A percentile compares a stretch with the other conserved stretches of the same genome.
Conservation (phyloP, 2,113 vertebrate species). For the Echinops telfairi region DNA sequence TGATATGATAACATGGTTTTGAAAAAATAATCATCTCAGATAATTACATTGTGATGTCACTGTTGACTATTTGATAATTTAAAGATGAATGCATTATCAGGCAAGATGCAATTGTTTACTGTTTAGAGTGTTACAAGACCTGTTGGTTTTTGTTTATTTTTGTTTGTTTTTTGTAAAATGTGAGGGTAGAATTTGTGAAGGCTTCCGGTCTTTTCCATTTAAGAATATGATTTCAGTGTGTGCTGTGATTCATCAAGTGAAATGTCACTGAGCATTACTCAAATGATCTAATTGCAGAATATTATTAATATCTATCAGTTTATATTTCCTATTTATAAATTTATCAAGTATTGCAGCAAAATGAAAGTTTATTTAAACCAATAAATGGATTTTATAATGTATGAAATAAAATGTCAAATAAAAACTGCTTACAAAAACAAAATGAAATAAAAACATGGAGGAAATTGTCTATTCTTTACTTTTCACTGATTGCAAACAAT, state of each 20-base stretch:
- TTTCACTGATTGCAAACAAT: not conserved
- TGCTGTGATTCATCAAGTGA: not conserved
- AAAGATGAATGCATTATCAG: not conserved
- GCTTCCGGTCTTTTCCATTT: not conserved
- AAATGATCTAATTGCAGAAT: not conserved
- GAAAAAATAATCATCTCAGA: not conserved
- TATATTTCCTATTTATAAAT: not conserved
- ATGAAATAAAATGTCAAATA: conserved; percentile 6
- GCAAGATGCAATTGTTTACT: not conserved
- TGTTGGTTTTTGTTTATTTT: not conserved
- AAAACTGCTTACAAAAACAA: not conserved
- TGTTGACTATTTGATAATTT: not conserved
- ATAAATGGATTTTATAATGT: too few relatives aligned
- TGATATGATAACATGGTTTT: not conserved
- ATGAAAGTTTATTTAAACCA: not conserved
- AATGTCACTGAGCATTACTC: not conserved
- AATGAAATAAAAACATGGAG: not conserved
- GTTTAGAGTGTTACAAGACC: not conserved
- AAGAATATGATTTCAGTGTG: not conserved
- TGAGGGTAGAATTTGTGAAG: not conserved
- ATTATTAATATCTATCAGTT: not conserved
- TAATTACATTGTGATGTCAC: not conserved
- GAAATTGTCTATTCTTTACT: not conserved
- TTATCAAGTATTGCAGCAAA: not conserved
- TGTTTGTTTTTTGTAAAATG: not conserved